Evolutionary conservation across 2,113 vertebrate species (phyloP).

Genomic region (Ochotona princeps): DNA sequence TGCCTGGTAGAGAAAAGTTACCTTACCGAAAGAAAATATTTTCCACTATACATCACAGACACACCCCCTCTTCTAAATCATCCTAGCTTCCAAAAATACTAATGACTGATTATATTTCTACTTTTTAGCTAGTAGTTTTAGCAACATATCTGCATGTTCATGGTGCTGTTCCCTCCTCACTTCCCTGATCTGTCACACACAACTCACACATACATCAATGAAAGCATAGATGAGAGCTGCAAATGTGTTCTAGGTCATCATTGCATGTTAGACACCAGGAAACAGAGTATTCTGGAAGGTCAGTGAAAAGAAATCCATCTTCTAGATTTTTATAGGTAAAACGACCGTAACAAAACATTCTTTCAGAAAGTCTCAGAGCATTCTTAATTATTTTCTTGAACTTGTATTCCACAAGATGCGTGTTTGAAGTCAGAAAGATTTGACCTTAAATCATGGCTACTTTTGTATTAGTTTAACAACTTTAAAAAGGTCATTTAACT

Average conservation of each 20-base stretch:
- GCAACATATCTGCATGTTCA: not conserved
- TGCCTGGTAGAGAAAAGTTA: not conserved
- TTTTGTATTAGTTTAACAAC: not conserved
- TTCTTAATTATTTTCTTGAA: not conserved
- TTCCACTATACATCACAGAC: not conserved
- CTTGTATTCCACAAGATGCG: not conserved
- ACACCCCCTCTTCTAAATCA: not conserved
- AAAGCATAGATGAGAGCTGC: not conserved
- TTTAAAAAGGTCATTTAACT: slow-evolving; percentile 29
- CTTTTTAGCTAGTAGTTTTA: slow-evolving; percentile 12
- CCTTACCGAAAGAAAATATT: not conserved
- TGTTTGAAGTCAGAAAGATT: not conserved
- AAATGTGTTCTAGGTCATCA: not conserved
- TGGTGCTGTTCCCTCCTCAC: rapidly evolving
- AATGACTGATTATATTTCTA: not conserved
- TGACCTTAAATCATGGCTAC: not conserved
- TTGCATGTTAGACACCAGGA: not conserved
- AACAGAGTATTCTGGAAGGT: not conserved
- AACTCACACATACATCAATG: not conserved
- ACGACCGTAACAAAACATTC: not conserved
- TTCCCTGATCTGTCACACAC: rapidly evolving
- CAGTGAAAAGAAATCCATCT: not conserved
- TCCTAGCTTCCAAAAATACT: slow-evolving; percentile 13
- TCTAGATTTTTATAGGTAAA: not conserved
- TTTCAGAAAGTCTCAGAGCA: not conserved